phyloP scores from a whole-genome alignment of 1,140 invertebrate species.

The Drosophila tropicalis region DNA sequence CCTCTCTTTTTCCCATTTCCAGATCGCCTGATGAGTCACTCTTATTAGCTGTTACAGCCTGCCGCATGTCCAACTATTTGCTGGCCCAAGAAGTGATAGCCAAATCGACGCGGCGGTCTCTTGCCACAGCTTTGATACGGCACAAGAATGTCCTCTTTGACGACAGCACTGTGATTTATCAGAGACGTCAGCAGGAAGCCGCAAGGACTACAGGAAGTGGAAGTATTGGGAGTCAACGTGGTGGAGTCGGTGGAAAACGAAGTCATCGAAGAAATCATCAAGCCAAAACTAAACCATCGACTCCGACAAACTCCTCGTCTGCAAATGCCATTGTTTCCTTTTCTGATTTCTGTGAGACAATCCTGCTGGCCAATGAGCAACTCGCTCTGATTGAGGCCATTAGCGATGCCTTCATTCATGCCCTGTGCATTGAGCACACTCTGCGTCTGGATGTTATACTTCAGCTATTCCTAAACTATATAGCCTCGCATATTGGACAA shows the following conservation, averaged over 20 bases:
- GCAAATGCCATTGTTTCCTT: slow-evolving; percentile 65
- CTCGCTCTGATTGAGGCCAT: slow-evolving; percentile 74
- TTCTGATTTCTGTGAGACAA: slow-evolving; percentile 78
- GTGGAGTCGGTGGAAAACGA: slow-evolving; percentile 29
- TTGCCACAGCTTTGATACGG: slow-evolving; percentile 72
- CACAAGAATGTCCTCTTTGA: slow-evolving; percentile 80
- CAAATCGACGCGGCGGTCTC: slow-evolving; percentile 55
- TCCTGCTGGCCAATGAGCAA: slow-evolving; percentile 73
- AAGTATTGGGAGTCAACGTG: background rate
- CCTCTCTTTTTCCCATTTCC: background rate
- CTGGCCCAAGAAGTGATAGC: slow-evolving; percentile 71
- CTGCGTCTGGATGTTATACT: slow-evolving; percentile 69
- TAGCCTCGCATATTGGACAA: slow-evolving; percentile 77
- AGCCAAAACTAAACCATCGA: slow-evolving; percentile 29
- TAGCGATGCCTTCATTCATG: slow-evolving; percentile 79
- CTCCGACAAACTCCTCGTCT: slow-evolving; percentile 39
- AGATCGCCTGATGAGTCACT: slow-evolving; percentile 74
- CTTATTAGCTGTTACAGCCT: slow-evolving; percentile 72
- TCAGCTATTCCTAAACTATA: slow-evolving; percentile 79
- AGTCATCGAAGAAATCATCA: slow-evolving; percentile 27
- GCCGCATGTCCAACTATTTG: slow-evolving; percentile 79
- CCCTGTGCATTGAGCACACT: slow-evolving; percentile 74
- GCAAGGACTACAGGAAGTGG: slow-evolving; percentile 3
- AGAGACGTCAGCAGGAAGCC: slow-evolving; percentile 56
- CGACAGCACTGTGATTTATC: slow-evolving; percentile 72